Evolutionary conservation across 2,888 invertebrate species (phyloP).

Genomic region (Epinotia nisella): DNA sequence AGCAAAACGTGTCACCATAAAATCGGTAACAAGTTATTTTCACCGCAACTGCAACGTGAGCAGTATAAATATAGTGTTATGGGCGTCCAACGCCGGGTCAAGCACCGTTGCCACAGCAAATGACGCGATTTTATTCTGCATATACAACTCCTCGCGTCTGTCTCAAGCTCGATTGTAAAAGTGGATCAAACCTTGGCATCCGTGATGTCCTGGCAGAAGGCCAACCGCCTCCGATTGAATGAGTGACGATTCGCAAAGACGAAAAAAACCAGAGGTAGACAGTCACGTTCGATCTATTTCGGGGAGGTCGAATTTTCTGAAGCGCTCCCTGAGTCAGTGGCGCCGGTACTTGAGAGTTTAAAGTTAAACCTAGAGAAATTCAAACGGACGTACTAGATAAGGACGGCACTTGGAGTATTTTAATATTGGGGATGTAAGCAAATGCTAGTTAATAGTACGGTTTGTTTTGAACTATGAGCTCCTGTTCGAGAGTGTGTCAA

Average conservation of each 20-base stretch:
- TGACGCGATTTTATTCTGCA: constrained; percentile 64
- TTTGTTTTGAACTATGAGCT: constrained; percentile 60
- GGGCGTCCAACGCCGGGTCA: constrained; percentile 37
- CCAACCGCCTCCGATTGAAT: constrained; percentile 79
- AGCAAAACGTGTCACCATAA: constrained; percentile 52
- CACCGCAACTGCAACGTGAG: constrained; percentile 51
- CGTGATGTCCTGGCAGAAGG: constrained; percentile 74
- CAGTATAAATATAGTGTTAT: constrained; percentile 38
- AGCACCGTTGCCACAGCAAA: constrained; percentile 43
- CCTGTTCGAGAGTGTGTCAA: constrained; percentile 69
- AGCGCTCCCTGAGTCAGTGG: constrained; percentile 75
- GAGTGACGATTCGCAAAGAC: constrained; percentile 77
- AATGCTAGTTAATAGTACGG: constrained; percentile 56
- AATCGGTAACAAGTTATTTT: constrained; percentile 50
- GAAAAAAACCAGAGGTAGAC: constrained; percentile 74
- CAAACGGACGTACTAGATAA: constrained; percentile 67
- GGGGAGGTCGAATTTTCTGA: constrained; percentile 73
- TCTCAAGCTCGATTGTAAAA: constrained; percentile 58
- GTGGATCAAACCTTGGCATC: constrained; percentile 69
- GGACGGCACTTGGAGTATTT: constrained; percentile 54
- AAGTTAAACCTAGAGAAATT: constrained; percentile 74
- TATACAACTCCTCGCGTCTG: constrained; percentile 56
- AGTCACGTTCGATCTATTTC: constrained; percentile 77
- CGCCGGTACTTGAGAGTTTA: constrained; percentile 68
- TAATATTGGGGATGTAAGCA: constrained; percentile 54